Percentiles rank a stretch among this genome's conserved stretches.
phyloP scores from a whole-genome alignment of 2,888 invertebrate species.

The Helicoverpa assulta region DNA sequence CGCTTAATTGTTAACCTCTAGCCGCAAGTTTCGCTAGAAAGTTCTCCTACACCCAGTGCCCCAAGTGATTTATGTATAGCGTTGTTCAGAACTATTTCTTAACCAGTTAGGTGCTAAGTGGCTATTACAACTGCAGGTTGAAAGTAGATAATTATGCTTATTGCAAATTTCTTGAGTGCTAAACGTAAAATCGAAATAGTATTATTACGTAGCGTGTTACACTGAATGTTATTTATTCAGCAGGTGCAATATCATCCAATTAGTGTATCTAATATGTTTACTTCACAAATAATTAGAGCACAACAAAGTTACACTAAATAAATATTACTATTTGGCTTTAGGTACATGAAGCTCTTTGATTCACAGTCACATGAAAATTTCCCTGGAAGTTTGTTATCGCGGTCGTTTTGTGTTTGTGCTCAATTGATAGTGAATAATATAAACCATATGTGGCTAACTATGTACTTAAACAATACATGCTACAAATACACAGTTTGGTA shows the following conservation, averaged over 20 bases:
- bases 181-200: constrained; percentile 44
- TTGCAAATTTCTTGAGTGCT: constrained; percentile 30
- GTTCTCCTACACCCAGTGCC: constrained; percentile 24
- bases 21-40: constrained; percentile 42
- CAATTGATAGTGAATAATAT: constrained; percentile 56
- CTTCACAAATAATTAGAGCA: constrained; percentile 35
- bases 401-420: constrained; percentile 49
- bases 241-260: constrained; percentile 33
- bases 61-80: constrained; percentile 49
- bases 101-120: constrained; percentile 45
- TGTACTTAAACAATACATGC: constrained; percentile 66
- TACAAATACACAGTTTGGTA: constrained; percentile 76
- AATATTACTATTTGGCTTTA: constrained; percentile 27
- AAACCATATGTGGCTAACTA: constrained; percentile 59
- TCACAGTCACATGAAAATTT: constrained; percentile 34
- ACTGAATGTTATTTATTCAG: constrained; percentile 34
- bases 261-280: constrained; percentile 36
- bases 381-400: constrained; percentile 57
- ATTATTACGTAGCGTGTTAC: constrained; percentile 27
- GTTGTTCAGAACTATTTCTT: constrained; percentile 46
- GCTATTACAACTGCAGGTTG: constrained; percentile 25
- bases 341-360: constrained; percentile 34
- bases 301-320: constrained; percentile 14
- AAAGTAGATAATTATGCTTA: constrained; percentile 28
- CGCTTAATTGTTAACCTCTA: constrained; percentile 53